These are phyloP conservation scores for Tetramorium parvispinum DNA, from an alignment of 1,140 invertebrate species.

Conservation along the genomic window DNA sequence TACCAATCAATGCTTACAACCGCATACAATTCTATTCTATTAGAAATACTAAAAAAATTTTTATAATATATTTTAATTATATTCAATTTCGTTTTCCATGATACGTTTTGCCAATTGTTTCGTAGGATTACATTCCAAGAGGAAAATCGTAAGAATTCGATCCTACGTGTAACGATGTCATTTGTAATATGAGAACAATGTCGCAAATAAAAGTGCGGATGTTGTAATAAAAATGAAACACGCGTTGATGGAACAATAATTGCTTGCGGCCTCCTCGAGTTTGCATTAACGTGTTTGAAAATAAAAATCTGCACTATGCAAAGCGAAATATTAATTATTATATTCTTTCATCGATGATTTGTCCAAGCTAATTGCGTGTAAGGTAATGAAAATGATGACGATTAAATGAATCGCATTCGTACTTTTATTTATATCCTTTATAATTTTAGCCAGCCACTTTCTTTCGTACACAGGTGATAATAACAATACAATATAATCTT, in stretches of 20 bases:
- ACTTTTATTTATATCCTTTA: slow-evolving; percentile 24
- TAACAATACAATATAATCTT: not conserved
- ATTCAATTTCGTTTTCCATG: not conserved
- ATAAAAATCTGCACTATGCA: not conserved
- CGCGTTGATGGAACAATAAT: not conserved
- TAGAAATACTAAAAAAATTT: not conserved
- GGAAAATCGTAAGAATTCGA: not conserved
- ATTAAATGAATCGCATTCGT: slow-evolving; percentile 18
- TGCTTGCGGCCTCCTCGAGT: not conserved
- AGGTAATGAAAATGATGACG: slow-evolving; percentile 25
- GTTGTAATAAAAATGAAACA: slow-evolving; percentile 23
- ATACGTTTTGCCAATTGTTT: not conserved
- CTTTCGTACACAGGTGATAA: not conserved
- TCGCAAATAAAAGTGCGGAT: slow-evolving; percentile 20
- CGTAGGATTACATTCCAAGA: not conserved
- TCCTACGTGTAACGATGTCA: not conserved
- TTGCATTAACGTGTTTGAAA: slow-evolving; percentile 2
- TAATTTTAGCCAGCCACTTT: slow-evolving; percentile 4
- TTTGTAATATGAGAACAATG: slow-evolving; percentile 13
- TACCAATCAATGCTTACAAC: not conserved
- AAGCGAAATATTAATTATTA: not conserved
- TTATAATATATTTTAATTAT: not conserved
- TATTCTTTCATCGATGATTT: not conserved
- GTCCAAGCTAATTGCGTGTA: not conserved
- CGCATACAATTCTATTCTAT: not conserved